Conservation (phyloP, 2,113 vertebrate species). For the Aegotheles bennettii region DNA sequence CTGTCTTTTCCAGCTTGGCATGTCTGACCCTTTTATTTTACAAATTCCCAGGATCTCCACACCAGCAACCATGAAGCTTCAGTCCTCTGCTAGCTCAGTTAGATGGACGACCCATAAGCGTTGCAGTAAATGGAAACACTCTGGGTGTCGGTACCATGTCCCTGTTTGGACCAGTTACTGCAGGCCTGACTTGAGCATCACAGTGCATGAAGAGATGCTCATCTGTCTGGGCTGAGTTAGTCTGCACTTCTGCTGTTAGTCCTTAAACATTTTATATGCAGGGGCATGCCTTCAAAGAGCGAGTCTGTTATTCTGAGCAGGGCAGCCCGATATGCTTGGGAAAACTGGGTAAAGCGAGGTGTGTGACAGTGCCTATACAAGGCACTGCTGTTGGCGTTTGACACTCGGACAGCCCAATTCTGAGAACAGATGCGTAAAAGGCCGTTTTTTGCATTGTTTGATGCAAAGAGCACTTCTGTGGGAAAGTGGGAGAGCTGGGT, state of each 20-base stretch:
- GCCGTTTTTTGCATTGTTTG: neutral
- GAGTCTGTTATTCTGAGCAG: accelerated
- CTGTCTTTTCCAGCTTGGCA: neutral
- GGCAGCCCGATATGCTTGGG: neutral
- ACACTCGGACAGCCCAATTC: neutral
- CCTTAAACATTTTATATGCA: neutral
- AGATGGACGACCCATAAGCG: neutral
- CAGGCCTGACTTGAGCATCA: neutral
- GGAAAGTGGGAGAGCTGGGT: neutral
- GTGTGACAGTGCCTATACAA: neutral
- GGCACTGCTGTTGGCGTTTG: accelerated
- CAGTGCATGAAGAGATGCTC: neutral
- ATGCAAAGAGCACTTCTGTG: neutral
- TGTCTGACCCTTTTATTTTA: neutral
- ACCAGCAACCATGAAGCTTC: neutral
- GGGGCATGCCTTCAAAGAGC: neutral
- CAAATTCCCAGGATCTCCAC: neutral
- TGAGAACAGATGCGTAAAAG: neutral
- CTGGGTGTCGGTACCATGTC: accelerated
- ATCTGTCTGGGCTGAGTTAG: neutral
- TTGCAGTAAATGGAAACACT: neutral
- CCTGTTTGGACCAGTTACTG: neutral
- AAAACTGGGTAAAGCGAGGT: neutral
- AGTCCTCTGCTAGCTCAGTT: neutral
- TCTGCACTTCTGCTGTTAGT: neutral